Percentiles rank a stretch among this genome's conserved stretches.
Conservation (phyloP, 2,113 vertebrate species). For the Tursiops truncatus region DNA sequence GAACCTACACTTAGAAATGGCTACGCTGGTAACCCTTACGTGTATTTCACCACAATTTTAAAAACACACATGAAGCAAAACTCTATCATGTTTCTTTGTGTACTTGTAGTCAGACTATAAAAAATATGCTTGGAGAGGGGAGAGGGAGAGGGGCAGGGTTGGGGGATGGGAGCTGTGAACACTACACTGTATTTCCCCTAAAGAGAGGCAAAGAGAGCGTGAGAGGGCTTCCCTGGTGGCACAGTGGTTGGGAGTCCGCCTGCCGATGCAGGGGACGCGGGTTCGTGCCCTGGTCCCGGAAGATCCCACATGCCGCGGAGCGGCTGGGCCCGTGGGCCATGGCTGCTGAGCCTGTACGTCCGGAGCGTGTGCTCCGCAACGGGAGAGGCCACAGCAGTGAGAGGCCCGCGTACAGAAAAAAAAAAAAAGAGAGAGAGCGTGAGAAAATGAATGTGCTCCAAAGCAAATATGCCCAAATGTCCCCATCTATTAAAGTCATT, state of each 20-base stretch:
- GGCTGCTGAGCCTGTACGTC: too few relatives aligned
- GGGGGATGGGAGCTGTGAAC: not conserved
- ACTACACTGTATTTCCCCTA: fast-evolving
- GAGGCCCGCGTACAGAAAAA: too few relatives aligned
- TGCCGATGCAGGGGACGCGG: too few relatives aligned
- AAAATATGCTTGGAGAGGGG: not conserved
- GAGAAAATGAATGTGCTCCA: not conserved
- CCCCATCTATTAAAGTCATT: not conserved
- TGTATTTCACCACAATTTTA: not conserved
- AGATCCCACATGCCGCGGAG: too few relatives aligned
- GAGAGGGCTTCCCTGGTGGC: not conserved
- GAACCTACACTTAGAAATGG: not conserved
- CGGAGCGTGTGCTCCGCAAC: too few relatives aligned
- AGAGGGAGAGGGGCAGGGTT: not conserved
- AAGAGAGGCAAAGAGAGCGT: not conserved
- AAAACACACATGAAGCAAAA: not conserved
- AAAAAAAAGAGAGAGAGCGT: too few relatives aligned
- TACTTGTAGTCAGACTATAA: not conserved
- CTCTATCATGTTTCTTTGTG: not conserved
- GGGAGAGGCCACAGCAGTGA: too few relatives aligned
- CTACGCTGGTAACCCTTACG: not conserved
- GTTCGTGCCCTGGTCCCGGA: too few relatives aligned
- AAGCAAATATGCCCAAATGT: not conserved
- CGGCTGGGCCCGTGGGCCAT: too few relatives aligned
- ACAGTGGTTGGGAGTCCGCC: too few relatives aligned